A percentile compares a stretch with the other conserved stretches of the same genome.
These are phyloP conservation scores for Solenodon paradoxus DNA, from an alignment of 2,113 vertebrate genomes.

Conservation along the genomic window DNA sequence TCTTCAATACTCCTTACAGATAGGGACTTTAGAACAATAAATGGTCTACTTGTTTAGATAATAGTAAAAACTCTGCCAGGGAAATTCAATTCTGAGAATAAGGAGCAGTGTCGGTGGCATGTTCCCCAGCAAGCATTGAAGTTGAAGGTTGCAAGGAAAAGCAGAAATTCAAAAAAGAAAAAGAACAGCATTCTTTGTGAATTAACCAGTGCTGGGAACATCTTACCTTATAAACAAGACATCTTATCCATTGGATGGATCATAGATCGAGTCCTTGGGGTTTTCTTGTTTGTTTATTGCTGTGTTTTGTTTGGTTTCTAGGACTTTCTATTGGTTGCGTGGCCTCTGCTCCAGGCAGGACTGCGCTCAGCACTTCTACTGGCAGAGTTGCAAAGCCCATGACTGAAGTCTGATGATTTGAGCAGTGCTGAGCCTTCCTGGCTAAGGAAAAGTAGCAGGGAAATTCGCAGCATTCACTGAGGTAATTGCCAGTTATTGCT, in stretches of 20 bases:
- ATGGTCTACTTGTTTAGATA: neutral
- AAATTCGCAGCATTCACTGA: neutral
- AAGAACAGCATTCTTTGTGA: too few relatives aligned
- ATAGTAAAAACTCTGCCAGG: neutral
- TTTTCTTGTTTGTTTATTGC: neutral
- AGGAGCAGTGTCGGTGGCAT: accelerated
- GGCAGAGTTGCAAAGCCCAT: neutral
- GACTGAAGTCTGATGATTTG: neutral
- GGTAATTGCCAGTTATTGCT: slow-evolving; percentile 72
- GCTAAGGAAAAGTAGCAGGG: neutral
- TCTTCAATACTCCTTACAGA: neutral
- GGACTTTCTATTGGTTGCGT: neutral
- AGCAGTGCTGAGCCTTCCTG: neutral
- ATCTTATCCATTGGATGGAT: neutral
- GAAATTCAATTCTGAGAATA: neutral
- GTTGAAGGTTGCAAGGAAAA: neutral
- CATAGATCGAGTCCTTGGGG: neutral
- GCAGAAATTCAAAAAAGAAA: neutral
- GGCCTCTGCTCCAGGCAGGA: neutral
- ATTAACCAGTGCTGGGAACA: neutral
- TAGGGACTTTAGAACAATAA: neutral
- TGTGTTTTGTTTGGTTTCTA: neutral
- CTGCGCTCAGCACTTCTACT: neutral
- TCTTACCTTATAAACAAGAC: neutral
- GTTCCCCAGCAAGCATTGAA: too few relatives aligned